These are phyloP conservation scores for Hyla sarda DNA, from an alignment of 2,113 vertebrate species.

Conservation along the genomic window DNA sequence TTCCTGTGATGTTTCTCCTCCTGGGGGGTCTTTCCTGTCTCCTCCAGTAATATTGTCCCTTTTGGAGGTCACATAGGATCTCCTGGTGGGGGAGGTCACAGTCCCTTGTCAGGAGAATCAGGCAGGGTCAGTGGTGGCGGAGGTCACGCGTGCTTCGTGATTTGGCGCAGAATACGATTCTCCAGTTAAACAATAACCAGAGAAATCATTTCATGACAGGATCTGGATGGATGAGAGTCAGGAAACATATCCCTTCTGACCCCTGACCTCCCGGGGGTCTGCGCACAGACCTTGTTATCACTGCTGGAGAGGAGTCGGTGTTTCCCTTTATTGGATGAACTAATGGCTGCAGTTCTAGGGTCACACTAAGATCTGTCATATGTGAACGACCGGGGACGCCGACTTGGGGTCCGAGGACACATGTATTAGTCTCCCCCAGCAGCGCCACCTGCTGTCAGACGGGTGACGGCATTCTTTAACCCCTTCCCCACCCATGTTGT, in stretches of 20 bases:
- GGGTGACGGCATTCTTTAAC: too few relatives aligned
- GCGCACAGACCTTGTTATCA: too few relatives aligned
- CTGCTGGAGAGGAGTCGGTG: too few relatives aligned
- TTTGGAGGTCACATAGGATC: background rate
- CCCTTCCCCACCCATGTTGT: too few relatives aligned
- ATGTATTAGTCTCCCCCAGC: too few relatives aligned
- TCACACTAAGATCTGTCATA: too few relatives aligned
- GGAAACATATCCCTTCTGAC: background rate
- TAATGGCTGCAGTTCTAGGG: too few relatives aligned
- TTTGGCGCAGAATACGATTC: background rate
- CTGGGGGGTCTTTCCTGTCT: background rate
- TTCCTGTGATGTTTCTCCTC: background rate
- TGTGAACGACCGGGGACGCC: too few relatives aligned
- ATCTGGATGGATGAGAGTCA: background rate
- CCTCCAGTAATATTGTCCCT: background rate
- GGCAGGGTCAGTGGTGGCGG: too few relatives aligned
- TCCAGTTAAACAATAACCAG: background rate
- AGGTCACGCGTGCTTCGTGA: background rate
- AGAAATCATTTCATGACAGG: slow-evolving; percentile 25
- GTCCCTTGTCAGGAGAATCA: background rate
- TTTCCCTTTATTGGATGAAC: too few relatives aligned
- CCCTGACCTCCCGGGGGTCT: background rate
- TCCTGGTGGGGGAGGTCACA: background rate
- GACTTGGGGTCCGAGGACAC: too few relatives aligned
- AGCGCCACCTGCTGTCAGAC: too few relatives aligned